These are phyloP conservation scores for Polyommatus icarus DNA, from an alignment of 2,888 invertebrate genomes.

Conservation along the genomic window DNA sequence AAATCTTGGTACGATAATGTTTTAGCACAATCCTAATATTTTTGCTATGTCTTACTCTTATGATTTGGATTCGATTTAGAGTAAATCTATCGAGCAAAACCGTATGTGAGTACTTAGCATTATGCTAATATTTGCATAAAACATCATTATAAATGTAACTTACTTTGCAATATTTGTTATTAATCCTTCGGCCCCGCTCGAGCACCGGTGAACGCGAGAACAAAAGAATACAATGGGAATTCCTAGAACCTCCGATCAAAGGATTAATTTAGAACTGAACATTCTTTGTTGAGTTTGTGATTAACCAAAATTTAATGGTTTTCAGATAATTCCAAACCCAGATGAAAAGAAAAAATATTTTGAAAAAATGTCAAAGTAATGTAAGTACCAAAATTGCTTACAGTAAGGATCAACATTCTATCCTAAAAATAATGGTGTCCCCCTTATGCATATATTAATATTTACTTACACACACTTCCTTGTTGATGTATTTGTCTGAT, in stretches of 20 bases:
- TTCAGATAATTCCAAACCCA: constrained; percentile 91
- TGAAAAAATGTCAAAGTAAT: constrained; percentile 79
- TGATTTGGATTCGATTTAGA: no score
- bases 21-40: not conserved
- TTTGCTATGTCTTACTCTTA: no score
- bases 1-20: not conserved
- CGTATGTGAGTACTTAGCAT: no score
- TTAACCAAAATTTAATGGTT: constrained; percentile 43
- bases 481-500: no score
- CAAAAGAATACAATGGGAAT: no score
- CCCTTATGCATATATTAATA: no score
- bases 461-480: no score
- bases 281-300: not conserved
- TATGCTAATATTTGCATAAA: not conserved
- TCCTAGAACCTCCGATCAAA: no score
- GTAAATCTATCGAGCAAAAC: no score
- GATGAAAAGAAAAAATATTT: constrained; percentile 90
- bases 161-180: not conserved
- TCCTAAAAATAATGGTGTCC: no score
- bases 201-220: no score
- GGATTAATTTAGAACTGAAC: not conserved
- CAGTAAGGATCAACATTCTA: not conserved
- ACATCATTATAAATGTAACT: not conserved
- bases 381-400: not conserved
- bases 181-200: no score